A percentile compares a stretch with the other conserved stretches of the same genome.
Evolutionary conservation across 2,797 vertebrate species (phyloP).

Genomic region (Phataginus tetradactyla): DNA sequence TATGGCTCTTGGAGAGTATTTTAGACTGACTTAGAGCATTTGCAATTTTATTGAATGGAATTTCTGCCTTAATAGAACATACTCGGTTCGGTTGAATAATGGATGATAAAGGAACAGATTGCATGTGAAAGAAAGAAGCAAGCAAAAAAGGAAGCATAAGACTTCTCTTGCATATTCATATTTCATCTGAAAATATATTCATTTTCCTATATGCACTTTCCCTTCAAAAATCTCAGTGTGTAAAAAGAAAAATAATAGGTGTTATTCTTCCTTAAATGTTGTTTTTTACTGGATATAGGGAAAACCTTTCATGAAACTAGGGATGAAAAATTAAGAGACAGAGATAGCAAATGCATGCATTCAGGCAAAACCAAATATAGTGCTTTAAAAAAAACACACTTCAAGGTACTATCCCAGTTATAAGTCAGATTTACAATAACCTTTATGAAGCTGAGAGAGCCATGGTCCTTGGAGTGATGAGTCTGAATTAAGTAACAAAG

Average conservation of each 20-base stretch:
- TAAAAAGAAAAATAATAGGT: neutral
- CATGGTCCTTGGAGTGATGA: neutral
- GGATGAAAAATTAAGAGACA: conserved; percentile 59
- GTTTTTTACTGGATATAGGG: conserved; percentile 1
- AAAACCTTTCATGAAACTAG: conserved; percentile 26
- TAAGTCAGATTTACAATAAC: neutral
- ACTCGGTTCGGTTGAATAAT: neutral
- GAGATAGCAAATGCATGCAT: conserved; percentile 40
- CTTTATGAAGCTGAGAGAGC: conserved; percentile 34
- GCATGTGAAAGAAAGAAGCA: neutral
- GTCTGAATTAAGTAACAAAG: conserved; percentile 67
- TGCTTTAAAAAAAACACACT: neutral
- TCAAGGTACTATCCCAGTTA: conserved; percentile 23
- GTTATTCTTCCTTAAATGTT: neutral
- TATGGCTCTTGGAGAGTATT: neutral
- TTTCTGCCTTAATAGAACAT: neutral
- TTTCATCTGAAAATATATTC: conserved; percentile 43
- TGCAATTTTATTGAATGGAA: neutral
- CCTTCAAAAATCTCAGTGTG: neutral
- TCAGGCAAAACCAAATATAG: neutral
- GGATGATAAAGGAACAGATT: neutral
- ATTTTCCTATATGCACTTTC: neutral
- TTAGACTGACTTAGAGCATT: neutral
- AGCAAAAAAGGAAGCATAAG: neutral
- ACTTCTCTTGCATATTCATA: conserved; percentile 17